Evolutionary conservation across 2,797 vertebrate genomes (phyloP), one percentile per base, ranked within the genome.

Genomic region (Telmatherina bonti): DNA sequence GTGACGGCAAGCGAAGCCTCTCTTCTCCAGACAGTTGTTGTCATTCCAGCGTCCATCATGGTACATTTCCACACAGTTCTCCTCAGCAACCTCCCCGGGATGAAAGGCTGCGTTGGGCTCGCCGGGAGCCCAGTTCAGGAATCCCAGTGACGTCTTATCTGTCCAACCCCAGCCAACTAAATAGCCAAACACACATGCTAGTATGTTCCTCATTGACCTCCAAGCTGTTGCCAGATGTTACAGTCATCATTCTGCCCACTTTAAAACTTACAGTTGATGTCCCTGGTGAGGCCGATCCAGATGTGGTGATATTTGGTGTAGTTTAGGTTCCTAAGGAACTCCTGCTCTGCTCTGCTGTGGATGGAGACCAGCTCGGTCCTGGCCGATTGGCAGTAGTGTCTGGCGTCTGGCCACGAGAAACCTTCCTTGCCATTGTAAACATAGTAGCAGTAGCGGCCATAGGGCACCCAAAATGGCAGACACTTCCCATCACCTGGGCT

Each of bases 11-110:
- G 69, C 85, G 1, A 93, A 95, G 7, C 94, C 91, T 91, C 91
- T 93, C 83, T 93, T 93, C 76, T 93, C 78, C 55, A 93, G 4
- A 56, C 94, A 95, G 90, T 91, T 89, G 90, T 95, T 93, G 90
- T 95, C 94, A 0, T 95, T 95, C 95, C 95, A 95, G 62, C 5
- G 80, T 30, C 94, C 95, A 1, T 95, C 94, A 0, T 33, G 22
- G 71, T 93, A 94, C 94, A 95, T 93, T 87, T 95, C 94, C 70
- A 95, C 94, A 1, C 95, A 95, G 85, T 90, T 92, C 89, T 95
- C 94, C 24, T 81, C 81, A 0, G 30, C 80, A n/a, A 85, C 58
- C 0, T 90, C 68, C 1, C 93, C 94, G 0, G 92, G 90, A 4
- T 94, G 94, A 31, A 89, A 68, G 1, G 85, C 87, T 0, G 27